phyloP scores from a whole-genome alignment of 2,888 invertebrate species.

The Masnerella sp. region DNA sequence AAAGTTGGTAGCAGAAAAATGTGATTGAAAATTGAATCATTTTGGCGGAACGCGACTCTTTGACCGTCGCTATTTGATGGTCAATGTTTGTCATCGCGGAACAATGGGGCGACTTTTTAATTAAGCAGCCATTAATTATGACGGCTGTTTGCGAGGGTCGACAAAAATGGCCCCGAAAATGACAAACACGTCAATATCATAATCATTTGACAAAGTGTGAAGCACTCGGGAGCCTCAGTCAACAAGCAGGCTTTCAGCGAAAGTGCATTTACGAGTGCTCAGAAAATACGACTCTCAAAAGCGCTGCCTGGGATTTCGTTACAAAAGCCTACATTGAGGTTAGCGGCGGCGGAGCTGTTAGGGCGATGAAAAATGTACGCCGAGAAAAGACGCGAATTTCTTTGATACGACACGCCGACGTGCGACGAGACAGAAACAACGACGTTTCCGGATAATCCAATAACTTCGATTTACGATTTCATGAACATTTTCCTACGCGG shows the following conservation, averaged over 20 bases:
- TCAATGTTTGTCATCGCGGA: slow-evolving; percentile 17
- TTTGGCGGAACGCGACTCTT: too few species aligned
- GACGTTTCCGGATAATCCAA: slow-evolving; percentile 1
- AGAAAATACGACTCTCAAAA: slow-evolving; percentile 55
- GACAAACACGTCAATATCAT: slow-evolving; percentile 53
- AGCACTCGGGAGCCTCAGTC: slow-evolving; percentile 39
- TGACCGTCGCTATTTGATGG: slow-evolving; percentile 11
- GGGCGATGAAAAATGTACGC: slow-evolving; percentile 54
- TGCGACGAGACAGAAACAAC: slow-evolving; percentile 13
- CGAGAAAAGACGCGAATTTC: slow-evolving; percentile 48
- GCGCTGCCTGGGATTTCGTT: slow-evolving; percentile 53
- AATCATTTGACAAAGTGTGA: slow-evolving; percentile 56
- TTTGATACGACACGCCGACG: slow-evolving; percentile 19
- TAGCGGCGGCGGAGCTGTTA: slow-evolving; percentile 52
- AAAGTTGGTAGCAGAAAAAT: too few species aligned
- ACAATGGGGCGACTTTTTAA: slow-evolving; percentile 39
- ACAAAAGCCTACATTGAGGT: slow-evolving; percentile 58
- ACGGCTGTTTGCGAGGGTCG: slow-evolving; percentile 5
- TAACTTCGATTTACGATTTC: slow-evolving; percentile 15
- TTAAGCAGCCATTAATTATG: slow-evolving; percentile 42
- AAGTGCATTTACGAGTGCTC: slow-evolving; percentile 59
- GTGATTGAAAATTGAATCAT: too few species aligned
- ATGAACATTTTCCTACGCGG: not conserved
- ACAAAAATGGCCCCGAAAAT: slow-evolving; percentile 28
- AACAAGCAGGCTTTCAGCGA: slow-evolving; percentile 53